Evolutionary conservation across 2,888 invertebrate genomes (phyloP).

Genomic region (Pristionchus arcanus): DNA sequence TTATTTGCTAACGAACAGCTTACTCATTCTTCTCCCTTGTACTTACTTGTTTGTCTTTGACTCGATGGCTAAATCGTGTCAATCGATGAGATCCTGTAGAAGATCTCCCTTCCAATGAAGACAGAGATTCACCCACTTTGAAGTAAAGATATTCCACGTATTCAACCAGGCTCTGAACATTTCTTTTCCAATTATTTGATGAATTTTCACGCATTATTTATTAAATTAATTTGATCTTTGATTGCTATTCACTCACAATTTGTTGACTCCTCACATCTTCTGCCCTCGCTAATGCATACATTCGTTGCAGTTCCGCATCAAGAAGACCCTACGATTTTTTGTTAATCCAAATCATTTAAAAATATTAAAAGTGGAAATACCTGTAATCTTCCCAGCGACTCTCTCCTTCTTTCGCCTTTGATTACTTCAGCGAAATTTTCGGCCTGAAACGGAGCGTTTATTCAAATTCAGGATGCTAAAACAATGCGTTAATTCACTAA

Average conservation of each 20-base stretch:
- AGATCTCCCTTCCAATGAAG: conserved; percentile 63
- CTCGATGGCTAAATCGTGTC: conserved; percentile 64
- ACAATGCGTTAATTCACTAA: neutral
- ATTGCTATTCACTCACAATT: conserved; percentile 43
- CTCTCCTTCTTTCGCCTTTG: conserved; percentile 63
- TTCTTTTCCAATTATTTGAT: neutral
- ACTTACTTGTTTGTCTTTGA: conserved; percentile 68
- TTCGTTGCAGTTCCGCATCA: conserved; percentile 63
- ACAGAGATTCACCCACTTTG: conserved; percentile 68
- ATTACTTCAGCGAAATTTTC: conserved; percentile 71
- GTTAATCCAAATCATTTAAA: neutral
- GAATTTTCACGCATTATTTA: neutral
- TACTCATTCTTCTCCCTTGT: neutral
- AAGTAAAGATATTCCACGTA: conserved; percentile 69
- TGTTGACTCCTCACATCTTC: conserved; percentile 54
- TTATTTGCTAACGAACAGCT: neutral
- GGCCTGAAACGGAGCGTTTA: conserved; percentile 58
- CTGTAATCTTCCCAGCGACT: conserved; percentile 61
- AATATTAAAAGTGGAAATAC: neutral
- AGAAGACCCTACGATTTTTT: conserved; percentile 37
- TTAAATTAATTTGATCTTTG: neutral
- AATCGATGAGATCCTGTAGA: conserved; percentile 64
- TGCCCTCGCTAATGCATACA: conserved; percentile 58
- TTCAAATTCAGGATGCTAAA: neutral
- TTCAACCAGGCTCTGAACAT: conserved; percentile 66